Base-by-base conservation (phyloP, 2,797 vertebrate genomes). In the Sphaeramia orbicularis region DNA sequence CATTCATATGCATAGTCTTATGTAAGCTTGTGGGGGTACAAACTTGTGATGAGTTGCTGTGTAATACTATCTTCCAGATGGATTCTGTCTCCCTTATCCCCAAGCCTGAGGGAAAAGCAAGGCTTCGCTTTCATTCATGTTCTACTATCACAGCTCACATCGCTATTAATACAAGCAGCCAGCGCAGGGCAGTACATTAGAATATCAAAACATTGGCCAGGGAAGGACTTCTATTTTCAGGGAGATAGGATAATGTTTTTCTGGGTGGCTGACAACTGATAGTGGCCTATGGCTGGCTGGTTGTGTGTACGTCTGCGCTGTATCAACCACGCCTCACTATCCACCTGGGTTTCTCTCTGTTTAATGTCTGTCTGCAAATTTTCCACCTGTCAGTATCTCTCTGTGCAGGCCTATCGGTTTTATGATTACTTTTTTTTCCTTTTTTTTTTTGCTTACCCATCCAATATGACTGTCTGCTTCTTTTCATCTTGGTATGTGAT, bases 61-160 rank as follows among this genome's bases (percentile, higher is more conserved):
- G 86, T 88, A 87, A 89, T 83, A 84, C 79, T 90, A 90, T 89
- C 87, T 91, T 81, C 62, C 89, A 87, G 90, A 91, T 86, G 86
- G 85, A 89, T 85, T 87, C 77, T 74, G 84, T 86, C 80, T 85
- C 65, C 77, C 79, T 88, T 77, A 87, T 86, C 75, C 81, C 78
- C 52, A 62, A 58, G 83, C 87, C 84, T 84, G 76, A 65, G 80
- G 88, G 85, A 80, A 65, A 77, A 70, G 76, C 74, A 40, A 38
- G 60, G 60, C 66, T 87, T 85, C 51, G 18, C 85, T 91, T 89
- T 88, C 86, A 89, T 88, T 92, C 89, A 87, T 76, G 83, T 84
- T 84, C 71, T 78, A 84, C 78, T 87, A 91, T 91, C 88, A 80
- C 74, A 84, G 85, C 80, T 85, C 81, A 63, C 59, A 88, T 91